Base-by-base conservation (phyloP, 2,797 vertebrate species). In the Ctenochaetus hawaiiensis region DNA sequence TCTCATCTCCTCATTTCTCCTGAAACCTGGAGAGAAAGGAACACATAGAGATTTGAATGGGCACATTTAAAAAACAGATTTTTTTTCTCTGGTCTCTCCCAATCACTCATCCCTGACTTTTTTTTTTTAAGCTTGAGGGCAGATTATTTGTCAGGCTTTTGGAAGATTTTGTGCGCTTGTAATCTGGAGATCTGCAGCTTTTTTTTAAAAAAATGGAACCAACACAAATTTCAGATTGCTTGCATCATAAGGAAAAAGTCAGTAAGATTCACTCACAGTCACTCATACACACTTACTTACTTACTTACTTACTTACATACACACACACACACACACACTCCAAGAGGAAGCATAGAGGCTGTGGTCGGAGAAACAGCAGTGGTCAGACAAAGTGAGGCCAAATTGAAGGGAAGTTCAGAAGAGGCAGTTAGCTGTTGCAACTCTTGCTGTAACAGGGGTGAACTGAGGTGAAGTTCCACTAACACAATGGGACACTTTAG, bases 1-100 rank as follows among this genome's bases (percentile, higher is more conserved):
- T 94, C 98, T 99, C 96, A 98, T 97, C 82, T 97, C 97, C 94
- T 99, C 98, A 93, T 98, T 99, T 83, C 97, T 97, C 83, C 96
- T 96, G 94, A 97, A 98, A 83, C 97, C 98, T 99, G 87, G 37
- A 93, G 8, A 62, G 54, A 78, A 78, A 11, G 9, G 12, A 48
- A 67, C 3, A 72, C 6, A 61, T 26, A 18, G 2, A 43, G 6
- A n/a, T 57, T 62, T 75, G 13, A 57, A 64, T 12, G 0, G 7
- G 60, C 45, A 2, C 44, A 56, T 4, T 0, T 9, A n/a, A 61
- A 20, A 20, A 44, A 48, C 11, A 8, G 12, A 16, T 65, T 60
- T 30, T 12, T 12, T 6, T 10, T 18, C 12, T 1, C 6, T 14
- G 4, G 73, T 64, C 47, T 56, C 23, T 60, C 18, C 23, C 23